Evolutionary conservation across 2,888 invertebrate species (phyloP).

Genomic region (Drosophila mimica): DNA sequence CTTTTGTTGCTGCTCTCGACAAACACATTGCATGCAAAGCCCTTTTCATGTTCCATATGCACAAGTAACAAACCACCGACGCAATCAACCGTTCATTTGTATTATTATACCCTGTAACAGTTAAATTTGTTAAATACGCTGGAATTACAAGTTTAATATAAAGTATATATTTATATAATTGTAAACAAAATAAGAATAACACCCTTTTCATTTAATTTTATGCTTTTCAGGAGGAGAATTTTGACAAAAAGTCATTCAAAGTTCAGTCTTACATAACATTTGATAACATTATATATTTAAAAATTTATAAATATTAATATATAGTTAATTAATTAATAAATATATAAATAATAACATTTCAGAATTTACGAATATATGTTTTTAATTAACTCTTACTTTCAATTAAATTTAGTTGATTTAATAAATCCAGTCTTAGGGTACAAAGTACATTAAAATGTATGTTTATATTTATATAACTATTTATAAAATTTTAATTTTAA

Average conservation of each 20-base stretch:
- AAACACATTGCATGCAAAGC: slow-evolving; percentile 67
- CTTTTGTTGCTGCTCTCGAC: slow-evolving; percentile 23
- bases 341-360: not conserved
- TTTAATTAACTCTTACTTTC: not conserved
- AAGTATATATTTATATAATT: not conserved
- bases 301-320: not conserved
- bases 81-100: slow-evolving; percentile 67
- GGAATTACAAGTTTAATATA: not conserved
- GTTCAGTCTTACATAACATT: not conserved
- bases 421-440: not conserved
- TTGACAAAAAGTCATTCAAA: not conserved
- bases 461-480: not conserved
- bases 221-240: not conserved
- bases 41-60: slow-evolving; percentile 65
- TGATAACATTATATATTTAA: not conserved
- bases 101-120: slow-evolving; percentile 29
- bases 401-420: not conserved
- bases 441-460: not conserved
- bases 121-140: not conserved
- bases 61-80: slow-evolving; percentile 51
- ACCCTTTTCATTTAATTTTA: not conserved
- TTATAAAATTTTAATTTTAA: not conserved
- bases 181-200: not conserved
- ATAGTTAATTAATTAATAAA: not conserved
- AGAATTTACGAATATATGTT: not conserved